Percentiles rank a stretch among this genome's conserved stretches.
Conservation (phyloP, 2,888 invertebrate species). For the Oscheius sp. region DNA sequence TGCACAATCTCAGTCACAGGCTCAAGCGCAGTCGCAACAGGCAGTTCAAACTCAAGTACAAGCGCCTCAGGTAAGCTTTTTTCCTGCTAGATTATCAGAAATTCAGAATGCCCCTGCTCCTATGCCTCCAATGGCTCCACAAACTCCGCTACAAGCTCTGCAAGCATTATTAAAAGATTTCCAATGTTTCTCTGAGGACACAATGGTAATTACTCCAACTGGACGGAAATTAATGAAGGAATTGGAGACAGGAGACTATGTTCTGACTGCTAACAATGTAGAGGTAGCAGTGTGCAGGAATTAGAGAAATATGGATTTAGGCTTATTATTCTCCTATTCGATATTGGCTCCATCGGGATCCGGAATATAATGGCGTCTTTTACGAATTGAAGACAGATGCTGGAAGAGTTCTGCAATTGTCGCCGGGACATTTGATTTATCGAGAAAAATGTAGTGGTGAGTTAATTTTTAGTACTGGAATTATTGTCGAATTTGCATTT, state of each 20-base stretch:
- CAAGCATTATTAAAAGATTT: background rate
- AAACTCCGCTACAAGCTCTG: background rate
- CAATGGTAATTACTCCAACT: conserved; percentile 48
- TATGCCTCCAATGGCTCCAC: background rate
- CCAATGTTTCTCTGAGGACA: conserved; percentile 52
- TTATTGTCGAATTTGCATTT: too few species aligned
- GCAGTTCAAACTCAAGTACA: background rate
- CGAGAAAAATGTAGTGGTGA: conserved; percentile 35
- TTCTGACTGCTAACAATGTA: conserved; percentile 44
- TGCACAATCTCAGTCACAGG: background rate
- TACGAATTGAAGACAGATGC: conserved; percentile 27
- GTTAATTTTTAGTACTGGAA: too few species aligned
- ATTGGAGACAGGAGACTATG: conserved; percentile 50
- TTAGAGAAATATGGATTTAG: conserved; percentile 23
- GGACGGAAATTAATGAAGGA: conserved; percentile 53
- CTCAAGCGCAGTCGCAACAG: too few species aligned
- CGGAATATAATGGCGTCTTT: conserved; percentile 27
- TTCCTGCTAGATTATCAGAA: background rate
- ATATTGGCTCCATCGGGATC: conserved; percentile 38
- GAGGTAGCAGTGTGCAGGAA: conserved; percentile 13
- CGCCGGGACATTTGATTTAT: conserved; percentile 50
- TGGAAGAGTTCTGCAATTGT: conserved; percentile 48
- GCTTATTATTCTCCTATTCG: conserved; percentile 43
- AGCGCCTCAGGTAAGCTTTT: background rate
- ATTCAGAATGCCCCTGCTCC: background rate